These are phyloP conservation scores for Halcyon smyrnensis DNA, from an alignment of 2,797 vertebrate species.

Conservation along the genomic window DNA sequence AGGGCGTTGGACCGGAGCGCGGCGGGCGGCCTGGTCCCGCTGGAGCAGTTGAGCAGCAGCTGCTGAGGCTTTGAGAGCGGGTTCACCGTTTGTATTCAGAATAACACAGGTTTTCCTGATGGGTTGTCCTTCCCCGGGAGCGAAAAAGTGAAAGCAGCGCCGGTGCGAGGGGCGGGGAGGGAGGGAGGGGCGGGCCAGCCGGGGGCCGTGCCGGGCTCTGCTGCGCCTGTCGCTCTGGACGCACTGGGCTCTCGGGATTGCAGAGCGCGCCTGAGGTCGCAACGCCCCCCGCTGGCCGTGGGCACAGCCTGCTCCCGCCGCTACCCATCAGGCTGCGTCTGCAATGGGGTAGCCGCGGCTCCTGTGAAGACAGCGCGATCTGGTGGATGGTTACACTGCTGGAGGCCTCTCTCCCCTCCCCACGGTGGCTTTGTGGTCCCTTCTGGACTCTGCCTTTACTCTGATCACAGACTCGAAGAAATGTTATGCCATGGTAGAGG, in stretches of 20 bases:
- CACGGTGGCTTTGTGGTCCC: too few species aligned
- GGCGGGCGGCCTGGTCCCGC: too few species aligned
- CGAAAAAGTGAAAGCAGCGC: background rate
- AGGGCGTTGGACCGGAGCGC: background rate
- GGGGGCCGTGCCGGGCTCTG: too few species aligned
- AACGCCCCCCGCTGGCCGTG: background rate
- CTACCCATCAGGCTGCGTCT: too few species aligned
- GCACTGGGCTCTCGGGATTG: rapidly evolving
- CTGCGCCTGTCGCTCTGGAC: rapidly evolving
- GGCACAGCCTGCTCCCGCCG: rapidly evolving
- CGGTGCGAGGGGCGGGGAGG: too few species aligned
- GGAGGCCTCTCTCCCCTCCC: background rate
- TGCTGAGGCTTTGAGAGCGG: background rate
- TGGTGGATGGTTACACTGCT: rapidly evolving
- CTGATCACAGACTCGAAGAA: too few species aligned
- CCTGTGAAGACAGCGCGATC: rapidly evolving
- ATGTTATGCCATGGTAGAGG: background rate
- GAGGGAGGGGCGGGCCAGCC: too few species aligned
- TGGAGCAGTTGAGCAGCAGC: too few species aligned
- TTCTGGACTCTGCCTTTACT: background rate
- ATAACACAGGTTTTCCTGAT: rapidly evolving
- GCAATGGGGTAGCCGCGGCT: rapidly evolving
- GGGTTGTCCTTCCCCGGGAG: background rate
- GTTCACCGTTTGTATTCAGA: rapidly evolving
- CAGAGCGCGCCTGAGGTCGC: rapidly evolving